Percentiles rank a stretch among this genome's conserved stretches.
Evolutionary conservation across 2,113 vertebrate genomes (phyloP).

Genomic region (Lasiurus borealis): DNA sequence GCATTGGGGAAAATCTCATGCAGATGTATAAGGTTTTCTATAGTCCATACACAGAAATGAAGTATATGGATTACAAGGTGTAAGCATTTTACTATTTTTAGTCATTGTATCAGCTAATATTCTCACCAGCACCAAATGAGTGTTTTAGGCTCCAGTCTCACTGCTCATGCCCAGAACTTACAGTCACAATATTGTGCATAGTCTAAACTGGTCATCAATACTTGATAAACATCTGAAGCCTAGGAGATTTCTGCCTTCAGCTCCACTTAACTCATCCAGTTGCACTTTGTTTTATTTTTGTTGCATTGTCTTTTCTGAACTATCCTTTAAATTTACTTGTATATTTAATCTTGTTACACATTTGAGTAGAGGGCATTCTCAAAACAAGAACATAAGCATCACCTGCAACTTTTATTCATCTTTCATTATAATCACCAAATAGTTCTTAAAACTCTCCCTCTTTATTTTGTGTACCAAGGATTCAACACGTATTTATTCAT

Average conservation of each 20-base stretch:
- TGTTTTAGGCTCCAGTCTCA: background rate
- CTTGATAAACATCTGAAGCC: background rate
- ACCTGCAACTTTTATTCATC: background rate
- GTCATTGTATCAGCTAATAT: background rate
- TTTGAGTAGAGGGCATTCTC: background rate
- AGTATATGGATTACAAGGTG: background rate
- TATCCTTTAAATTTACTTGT: background rate
- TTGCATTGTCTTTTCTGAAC: background rate
- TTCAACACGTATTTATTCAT: background rate
- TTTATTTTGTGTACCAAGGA: background rate
- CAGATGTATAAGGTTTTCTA: background rate
- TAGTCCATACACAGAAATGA: background rate
- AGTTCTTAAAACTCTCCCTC: constrained; percentile 19
- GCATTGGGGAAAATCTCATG: background rate
- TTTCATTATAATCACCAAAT: background rate
- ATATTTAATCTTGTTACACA: background rate
- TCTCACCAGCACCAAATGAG: background rate
- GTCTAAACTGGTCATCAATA: background rate
- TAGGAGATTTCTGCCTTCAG: background rate
- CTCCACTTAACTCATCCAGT: background rate
- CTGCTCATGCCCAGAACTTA: background rate
- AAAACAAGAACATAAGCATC: background rate
- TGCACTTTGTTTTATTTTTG: constrained; percentile 47
- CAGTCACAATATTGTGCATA: background rate
- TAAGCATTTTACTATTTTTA: background rate